phyloP scores from a whole-genome alignment of 1,140 invertebrate genomes.

The Bombyx mandarina region DNA sequence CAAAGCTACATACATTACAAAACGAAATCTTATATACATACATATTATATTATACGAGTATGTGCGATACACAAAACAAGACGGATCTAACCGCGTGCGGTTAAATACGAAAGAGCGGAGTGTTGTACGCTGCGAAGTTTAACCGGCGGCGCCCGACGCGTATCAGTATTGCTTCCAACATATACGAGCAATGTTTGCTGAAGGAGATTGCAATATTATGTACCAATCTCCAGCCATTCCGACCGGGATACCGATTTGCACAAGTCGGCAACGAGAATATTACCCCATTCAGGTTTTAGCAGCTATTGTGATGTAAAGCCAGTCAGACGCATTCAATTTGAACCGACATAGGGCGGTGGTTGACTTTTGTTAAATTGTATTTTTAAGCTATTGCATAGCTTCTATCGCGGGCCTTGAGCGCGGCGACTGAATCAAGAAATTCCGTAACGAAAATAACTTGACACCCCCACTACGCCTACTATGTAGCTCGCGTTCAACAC shows the following conservation, averaged over 20 bases:
- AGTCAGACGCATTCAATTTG: neutral
- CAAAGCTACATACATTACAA: conserved; percentile 8
- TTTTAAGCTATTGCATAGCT: no score
- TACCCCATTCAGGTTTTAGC: conserved; percentile 36
- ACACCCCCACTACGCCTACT: no score
- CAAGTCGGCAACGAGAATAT: conserved; percentile 41
- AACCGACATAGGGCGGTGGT: no score
- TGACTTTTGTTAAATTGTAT: no score
- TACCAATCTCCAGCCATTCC: conserved; percentile 51
- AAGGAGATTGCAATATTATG: conserved; percentile 63
- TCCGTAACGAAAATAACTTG: no score
- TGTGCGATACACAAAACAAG: no score
- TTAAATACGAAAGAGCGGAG: conserved; percentile 57
- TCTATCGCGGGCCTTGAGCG: no score
- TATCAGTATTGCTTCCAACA: conserved; percentile 36
- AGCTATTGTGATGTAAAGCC: conserved; percentile 13
- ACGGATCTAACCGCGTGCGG: conserved; percentile 31
- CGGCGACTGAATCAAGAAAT: no score
- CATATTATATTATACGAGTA: conserved; percentile 20
- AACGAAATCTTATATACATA: neutral
- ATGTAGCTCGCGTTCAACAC: no score
- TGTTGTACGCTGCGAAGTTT: conserved; percentile 46
- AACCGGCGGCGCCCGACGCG: conserved; percentile 35
- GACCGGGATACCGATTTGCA: conserved; percentile 27
- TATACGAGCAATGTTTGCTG: conserved; percentile 38